These are phyloP conservation scores for Saguinus midas DNA, from an alignment of 2,113 vertebrate genomes.

Conservation along the genomic window DNA sequence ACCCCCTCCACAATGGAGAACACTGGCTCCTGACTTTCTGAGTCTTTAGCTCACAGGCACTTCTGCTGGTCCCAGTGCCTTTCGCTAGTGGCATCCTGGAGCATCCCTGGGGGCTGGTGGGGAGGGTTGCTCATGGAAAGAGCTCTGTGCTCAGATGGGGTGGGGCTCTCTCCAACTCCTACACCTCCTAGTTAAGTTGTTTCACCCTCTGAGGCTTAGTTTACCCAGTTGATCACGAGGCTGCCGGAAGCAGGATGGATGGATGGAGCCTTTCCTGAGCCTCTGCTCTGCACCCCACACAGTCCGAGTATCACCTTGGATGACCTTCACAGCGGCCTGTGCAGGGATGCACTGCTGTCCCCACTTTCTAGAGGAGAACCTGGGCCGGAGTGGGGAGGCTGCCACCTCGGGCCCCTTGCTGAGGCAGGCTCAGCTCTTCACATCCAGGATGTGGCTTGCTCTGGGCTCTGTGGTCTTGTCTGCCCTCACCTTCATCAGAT, in stretches of 20 bases:
- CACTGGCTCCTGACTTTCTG: too few species aligned
- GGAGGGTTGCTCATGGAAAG: accelerated
- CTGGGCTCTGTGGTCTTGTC: accelerated
- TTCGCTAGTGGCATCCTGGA: neutral
- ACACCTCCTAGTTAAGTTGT: accelerated
- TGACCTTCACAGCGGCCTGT: accelerated
- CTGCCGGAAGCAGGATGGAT: accelerated
- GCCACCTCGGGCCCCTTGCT: accelerated
- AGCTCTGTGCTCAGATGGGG: accelerated
- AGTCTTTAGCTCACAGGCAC: accelerated
- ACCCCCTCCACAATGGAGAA: accelerated
- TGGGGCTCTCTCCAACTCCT: accelerated
- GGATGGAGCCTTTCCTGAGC: accelerated
- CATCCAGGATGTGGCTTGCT: accelerated
- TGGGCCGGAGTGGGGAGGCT: neutral
- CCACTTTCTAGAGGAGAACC: neutral
- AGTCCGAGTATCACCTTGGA: accelerated
- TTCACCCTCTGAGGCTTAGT: neutral
- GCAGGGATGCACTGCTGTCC: neutral
- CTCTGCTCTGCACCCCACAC: accelerated
- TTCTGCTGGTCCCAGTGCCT: neutral
- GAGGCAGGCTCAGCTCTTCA: neutral
- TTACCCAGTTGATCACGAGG: accelerated
- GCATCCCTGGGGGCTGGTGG: too few species aligned
- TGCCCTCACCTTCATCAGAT: accelerated